Percentiles rank a stretch among this genome's conserved stretches.
phyloP scores from a whole-genome alignment of 2,113 vertebrate species.

The Grammomys dolichurus region DNA sequence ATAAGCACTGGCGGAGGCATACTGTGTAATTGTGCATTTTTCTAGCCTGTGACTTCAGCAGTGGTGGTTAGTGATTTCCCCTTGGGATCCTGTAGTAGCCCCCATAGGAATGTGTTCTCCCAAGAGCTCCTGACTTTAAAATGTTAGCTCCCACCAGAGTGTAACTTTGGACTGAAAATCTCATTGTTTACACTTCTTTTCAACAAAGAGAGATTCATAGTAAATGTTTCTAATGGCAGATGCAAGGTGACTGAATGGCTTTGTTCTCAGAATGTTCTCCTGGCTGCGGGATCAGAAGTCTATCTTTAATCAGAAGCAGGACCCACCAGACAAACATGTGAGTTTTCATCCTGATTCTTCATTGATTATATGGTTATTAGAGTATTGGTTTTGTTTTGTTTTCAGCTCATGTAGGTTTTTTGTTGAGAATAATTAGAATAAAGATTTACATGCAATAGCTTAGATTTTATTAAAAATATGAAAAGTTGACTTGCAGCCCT shows the following conservation, averaged over 20 bases:
- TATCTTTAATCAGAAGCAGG: slow-evolving; percentile 61
- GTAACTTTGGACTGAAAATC: slow-evolving; percentile 43
- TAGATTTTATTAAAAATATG: slow-evolving; percentile 45
- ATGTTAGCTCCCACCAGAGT: slow-evolving; percentile 1
- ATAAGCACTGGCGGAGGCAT: neutral
- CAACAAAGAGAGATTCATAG: slow-evolving; percentile 42
- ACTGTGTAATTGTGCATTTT: neutral
- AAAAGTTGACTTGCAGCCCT: slow-evolving; percentile 42
- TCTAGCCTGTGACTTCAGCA: neutral
- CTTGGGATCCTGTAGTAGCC: neutral
- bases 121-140: slow-evolving; percentile 53
- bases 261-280: neutral
- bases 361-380: slow-evolving; percentile 1
- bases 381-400: neutral
- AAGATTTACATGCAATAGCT: slow-evolving; percentile 42
- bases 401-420: slow-evolving; percentile 43
- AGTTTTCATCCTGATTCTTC: slow-evolving; percentile 34
- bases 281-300: neutral
- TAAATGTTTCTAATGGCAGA: slow-evolving; percentile 18
- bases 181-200: slow-evolving; percentile 48
- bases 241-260: slow-evolving; percentile 18
- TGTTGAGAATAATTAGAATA: slow-evolving; percentile 47
- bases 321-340: slow-evolving; percentile 57
- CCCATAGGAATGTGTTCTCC: neutral
- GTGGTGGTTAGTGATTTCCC: neutral